Evolutionary conservation across 2,888 invertebrate genomes (phyloP), one percentile per base, ranked within the genome.

Genomic region (Hypena proboscidalis): DNA sequence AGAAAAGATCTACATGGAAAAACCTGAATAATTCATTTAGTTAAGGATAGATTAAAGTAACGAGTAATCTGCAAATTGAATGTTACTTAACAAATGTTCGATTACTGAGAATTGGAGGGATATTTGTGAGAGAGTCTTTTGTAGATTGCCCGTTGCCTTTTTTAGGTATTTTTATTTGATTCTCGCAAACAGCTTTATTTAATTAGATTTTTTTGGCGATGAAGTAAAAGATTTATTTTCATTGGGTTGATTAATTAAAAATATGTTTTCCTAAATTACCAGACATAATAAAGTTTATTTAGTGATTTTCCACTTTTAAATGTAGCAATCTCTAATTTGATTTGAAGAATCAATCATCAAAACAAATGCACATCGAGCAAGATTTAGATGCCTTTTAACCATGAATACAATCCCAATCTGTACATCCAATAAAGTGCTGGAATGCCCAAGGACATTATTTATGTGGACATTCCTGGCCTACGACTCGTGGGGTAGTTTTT

Each of bases 11-110:
- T 67, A 56, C 52, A 58, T 62, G 50, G 50, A 43, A 59, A 55
- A 64, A 14, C 14, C 19, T 62, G 58, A 69, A 60, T 69, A 53
- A 69, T 71, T 69, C 57, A 67, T 70, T 59, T 46, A 40, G 42
- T 57, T 61, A 31, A 45, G 34, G 41, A 51, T 52, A 51, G 50
- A 51, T 62, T 54, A 47, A 54, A 50, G 46, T 46, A 33, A 29
- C 20, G 25, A 19, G 45, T 66, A 62, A 62, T 62, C 58, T 43
- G 8, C 44, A 46, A 56, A 61, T 65, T 60, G 62, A 60, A 60
- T 44, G 57, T 43, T 23, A 47, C 42, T 45, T 64, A 48, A 44
- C 38, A 48, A 58, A 45, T 50, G 45, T 35, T 46, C 11, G 58
- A 42, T 50, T 37, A 38, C 15, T 35, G 33, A 30, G 42, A 49